Evolutionary conservation across 2,113 vertebrate species (phyloP).

Genomic region (Salvelinus fontinalis): DNA sequence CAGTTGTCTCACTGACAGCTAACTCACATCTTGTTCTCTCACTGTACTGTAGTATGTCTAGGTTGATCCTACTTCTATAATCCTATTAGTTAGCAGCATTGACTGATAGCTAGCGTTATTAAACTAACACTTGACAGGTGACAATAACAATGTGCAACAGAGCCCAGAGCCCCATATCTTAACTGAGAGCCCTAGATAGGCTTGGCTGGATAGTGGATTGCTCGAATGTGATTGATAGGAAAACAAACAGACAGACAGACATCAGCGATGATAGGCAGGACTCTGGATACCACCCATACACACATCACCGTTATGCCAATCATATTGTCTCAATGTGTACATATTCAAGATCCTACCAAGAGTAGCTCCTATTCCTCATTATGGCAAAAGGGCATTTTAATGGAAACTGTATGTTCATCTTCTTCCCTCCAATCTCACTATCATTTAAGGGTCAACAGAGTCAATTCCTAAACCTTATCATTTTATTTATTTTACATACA

Average conservation of each 20-base stretch:
- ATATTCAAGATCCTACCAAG: no score
- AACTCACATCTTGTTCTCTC: background rate
- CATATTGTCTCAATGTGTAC: no score
- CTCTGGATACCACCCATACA: constrained; percentile 22
- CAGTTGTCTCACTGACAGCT: background rate
- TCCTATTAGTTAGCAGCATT: background rate
- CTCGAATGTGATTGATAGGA: constrained; percentile 59
- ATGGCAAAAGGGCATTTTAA: no score
- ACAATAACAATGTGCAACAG: constrained; percentile 69
- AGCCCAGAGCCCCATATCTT: constrained; percentile 61
- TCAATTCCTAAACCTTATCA: no score
- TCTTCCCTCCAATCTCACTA: no score
- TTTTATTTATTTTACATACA: no score
- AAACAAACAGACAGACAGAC: constrained; percentile 55
- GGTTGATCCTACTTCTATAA: no score
- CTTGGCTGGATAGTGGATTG: constrained; percentile 50
- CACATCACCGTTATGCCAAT: no score
- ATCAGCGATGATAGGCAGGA: constrained; percentile 46
- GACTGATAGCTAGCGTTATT: constrained; percentile 27
- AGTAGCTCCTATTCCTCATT: no score
- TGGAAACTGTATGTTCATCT: no score
- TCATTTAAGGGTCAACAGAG: no score
- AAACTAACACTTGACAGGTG: constrained; percentile 51
- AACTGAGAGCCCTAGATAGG: constrained; percentile 54
- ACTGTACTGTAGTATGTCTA: no score